A percentile compares a stretch with the other conserved stretches of the same genome.
These are phyloP conservation scores for Bombyx huttoni DNA, from an alignment of 2,888 invertebrate species.

Conservation along the genomic window DNA sequence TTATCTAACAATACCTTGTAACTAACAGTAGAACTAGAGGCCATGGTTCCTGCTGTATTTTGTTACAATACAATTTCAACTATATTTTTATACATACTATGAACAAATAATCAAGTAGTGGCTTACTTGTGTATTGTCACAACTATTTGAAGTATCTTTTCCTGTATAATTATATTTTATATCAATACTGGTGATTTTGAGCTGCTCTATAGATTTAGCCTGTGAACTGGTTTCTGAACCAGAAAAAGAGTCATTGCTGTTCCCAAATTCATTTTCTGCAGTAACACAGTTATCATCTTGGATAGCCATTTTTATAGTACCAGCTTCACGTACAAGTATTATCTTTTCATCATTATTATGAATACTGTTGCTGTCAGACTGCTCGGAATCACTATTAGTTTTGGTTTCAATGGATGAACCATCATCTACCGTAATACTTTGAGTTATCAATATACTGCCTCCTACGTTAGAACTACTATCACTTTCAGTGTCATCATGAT, in stretches of 20 bases:
- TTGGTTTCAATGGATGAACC: constrained; percentile 1
- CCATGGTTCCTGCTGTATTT: no score
- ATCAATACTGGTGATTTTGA: background rate
- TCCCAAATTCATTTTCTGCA: constrained; percentile 19
- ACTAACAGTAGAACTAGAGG: no score
- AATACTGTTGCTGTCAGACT: constrained; percentile 12
- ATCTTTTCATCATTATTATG: background rate
- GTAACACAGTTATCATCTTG: constrained; percentile 14
- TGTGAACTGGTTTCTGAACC: constrained; percentile 20
- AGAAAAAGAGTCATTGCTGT: constrained; percentile 26
- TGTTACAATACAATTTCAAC: no score
- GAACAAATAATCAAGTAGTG: no score
- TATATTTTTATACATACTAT: no score
- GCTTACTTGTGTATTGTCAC: background rate
- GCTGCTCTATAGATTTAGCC: constrained; percentile 17
- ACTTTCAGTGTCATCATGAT: background rate
- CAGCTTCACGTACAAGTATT: background rate
- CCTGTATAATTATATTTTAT: constrained; percentile 1
- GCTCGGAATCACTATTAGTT: constrained; percentile 9
- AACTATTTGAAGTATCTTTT: constrained; percentile 9
- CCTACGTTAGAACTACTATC: background rate
- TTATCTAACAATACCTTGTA: no score
- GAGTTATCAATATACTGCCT: background rate
- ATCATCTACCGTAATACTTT: background rate
- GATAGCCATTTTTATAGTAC: background rate